Conservation (phyloP, 2,113 vertebrate genomes). For the Plecotus auritus region DNA sequence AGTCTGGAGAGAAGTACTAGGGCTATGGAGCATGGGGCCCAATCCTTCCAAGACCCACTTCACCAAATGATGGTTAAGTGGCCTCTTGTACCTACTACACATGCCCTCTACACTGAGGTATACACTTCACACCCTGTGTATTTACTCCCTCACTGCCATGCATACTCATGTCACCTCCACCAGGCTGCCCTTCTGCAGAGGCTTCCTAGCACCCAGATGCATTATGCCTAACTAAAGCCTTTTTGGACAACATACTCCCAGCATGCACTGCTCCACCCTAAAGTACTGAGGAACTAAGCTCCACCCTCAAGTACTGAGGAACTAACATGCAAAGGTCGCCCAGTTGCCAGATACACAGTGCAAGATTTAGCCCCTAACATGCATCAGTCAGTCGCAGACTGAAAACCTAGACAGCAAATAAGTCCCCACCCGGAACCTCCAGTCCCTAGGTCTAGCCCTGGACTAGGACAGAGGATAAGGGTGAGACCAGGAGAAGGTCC, state of each 20-base stretch:
- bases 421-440: neutral
- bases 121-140: neutral
- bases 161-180: neutral
- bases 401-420: neutral
- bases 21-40: neutral
- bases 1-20: neutral
- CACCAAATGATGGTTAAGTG: neutral
- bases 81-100: neutral
- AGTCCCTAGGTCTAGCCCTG: conserved; percentile 8
- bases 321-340: conserved; percentile 57
- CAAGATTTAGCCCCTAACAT: conserved; percentile 53
- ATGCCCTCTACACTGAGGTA: neutral
- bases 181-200: neutral
- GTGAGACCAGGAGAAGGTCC: conserved; percentile 22
- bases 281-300: neutral
- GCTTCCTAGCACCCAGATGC: neutral
- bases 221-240: neutral
- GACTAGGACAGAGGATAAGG: neutral
- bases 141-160: conserved; percentile 19
- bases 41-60: conserved; percentile 1
- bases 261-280: conserved; percentile 63
- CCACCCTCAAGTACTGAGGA: conserved; percentile 22
- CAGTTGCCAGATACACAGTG: neutral
- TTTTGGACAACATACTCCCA: conserved; percentile 45
- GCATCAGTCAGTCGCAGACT: conserved; percentile 26